These are phyloP conservation scores for Larimichthys polyactis DNA, from an alignment of 2,113 vertebrate species.

Conservation along the genomic window DNA sequence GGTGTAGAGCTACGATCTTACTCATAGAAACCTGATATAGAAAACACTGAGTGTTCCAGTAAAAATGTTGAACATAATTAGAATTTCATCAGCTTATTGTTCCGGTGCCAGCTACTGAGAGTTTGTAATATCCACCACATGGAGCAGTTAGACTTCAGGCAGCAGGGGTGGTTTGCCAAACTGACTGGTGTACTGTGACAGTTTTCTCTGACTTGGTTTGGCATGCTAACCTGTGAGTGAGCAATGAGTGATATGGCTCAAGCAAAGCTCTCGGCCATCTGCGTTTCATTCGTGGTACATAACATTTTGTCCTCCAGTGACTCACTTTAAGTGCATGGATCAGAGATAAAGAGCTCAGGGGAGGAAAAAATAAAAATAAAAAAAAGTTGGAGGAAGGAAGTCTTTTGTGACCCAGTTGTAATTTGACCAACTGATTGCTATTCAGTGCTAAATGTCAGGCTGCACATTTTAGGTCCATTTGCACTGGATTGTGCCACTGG, in stretches of 20 bases:
- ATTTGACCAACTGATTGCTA: constrained; percentile 30
- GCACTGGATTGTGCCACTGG: background rate
- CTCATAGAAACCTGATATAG: background rate
- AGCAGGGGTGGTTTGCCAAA: constrained; percentile 53
- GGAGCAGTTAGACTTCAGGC: constrained; percentile 55
- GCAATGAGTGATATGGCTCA: constrained; percentile 75
- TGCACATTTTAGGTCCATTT: constrained; percentile 7
- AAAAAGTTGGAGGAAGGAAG: constrained; percentile 28
- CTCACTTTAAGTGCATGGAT: constrained; percentile 58
- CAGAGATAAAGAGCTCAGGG: constrained; percentile 23
- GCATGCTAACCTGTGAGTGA: constrained; percentile 80
- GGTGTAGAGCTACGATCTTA: too few relatives aligned
- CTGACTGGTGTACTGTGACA: constrained; percentile 69
- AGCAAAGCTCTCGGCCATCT: constrained; percentile 81
- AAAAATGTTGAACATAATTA: constrained; percentile 8
- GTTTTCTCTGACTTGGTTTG: constrained; percentile 70
- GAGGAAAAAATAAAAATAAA: background rate
- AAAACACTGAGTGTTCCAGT: constrained; percentile 13
- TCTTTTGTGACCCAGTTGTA: constrained; percentile 18
- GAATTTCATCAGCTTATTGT: constrained; percentile 21
- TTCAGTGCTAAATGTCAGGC: constrained; percentile 41
- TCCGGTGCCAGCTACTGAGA: constrained; percentile 31
- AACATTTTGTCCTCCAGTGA: constrained; percentile 80
- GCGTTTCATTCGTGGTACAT: constrained; percentile 76
- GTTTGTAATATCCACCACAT: constrained; percentile 54